These are phyloP conservation scores for Scylla paramamosain DNA, from an alignment of 1,140 invertebrate genomes.

Conservation along the genomic window DNA sequence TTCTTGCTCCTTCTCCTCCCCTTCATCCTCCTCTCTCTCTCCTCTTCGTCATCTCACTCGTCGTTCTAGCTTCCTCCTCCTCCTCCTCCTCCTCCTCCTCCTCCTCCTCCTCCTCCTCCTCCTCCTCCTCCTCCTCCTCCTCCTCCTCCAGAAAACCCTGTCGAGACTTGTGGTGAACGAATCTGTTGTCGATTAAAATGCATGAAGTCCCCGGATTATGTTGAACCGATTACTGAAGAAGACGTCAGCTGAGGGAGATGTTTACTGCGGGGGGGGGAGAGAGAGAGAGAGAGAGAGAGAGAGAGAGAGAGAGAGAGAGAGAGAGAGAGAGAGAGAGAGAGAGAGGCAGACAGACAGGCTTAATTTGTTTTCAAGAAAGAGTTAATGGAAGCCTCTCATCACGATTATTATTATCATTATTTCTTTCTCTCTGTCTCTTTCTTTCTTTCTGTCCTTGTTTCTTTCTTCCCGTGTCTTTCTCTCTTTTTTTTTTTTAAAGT, in stretches of 20 bases:
- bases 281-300: conserved; percentile 15
- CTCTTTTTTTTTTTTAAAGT: too few species aligned
- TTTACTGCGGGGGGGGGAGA: background rate
- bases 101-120: background rate
- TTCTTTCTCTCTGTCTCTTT: background rate
- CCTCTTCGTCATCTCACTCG: background rate
- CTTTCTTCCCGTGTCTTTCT: background rate
- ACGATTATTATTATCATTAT: background rate
- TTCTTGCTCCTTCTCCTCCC: background rate
- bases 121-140: conserved; percentile 7
- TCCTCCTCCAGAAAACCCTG: background rate
- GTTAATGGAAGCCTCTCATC: background rate
- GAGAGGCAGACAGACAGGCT: conserved; percentile 14
- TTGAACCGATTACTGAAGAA: conserved; percentile 56
- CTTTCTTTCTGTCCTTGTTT: background rate
- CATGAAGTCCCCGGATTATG: conserved; percentile 56
- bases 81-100: background rate
- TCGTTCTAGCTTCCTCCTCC: background rate
- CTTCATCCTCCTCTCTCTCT: background rate
- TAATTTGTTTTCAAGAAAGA: background rate
- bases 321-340: conserved; percentile 5
- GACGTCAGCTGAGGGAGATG: background rate
- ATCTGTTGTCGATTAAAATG: conserved; percentile 59
- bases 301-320: background rate
- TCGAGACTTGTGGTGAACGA: conserved; percentile 29